Percentiles rank a stretch among this genome's conserved stretches.
These are phyloP conservation scores for Lineus longissimus DNA, from an alignment of 1,140 invertebrate genomes.

Conservation along the genomic window DNA sequence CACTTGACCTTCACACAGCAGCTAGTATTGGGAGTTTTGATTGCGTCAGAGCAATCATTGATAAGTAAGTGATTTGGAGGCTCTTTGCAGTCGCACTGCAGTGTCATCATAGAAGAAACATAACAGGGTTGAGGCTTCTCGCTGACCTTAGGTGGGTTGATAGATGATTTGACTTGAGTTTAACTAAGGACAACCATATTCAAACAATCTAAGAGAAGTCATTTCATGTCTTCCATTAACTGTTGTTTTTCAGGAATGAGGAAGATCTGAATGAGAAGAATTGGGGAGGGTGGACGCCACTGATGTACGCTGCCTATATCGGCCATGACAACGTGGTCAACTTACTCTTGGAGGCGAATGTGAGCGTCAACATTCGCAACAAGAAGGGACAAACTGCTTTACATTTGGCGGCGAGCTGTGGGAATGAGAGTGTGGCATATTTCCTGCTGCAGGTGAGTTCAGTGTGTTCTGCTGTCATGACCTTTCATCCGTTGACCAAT, in stretches of 20 bases:
- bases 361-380: conserved; percentile 51
- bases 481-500: too few relatives aligned
- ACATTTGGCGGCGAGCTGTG: conserved; percentile 57
- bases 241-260: conserved; percentile 26
- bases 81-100: too few relatives aligned
- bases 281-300: conserved; percentile 55
- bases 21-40: conserved; percentile 55
- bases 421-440: conserved; percentile 52
- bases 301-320: conserved; percentile 59
- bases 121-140: too few relatives aligned
- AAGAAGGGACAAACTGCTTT: conserved; percentile 54
- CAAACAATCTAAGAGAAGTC: too few relatives aligned
- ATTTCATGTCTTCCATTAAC: conserved; percentile 1
- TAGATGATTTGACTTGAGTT: conserved; percentile 11
- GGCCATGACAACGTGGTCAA: conserved; percentile 55
- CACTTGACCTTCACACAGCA: conserved; percentile 53
- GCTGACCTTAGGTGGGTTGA: too few relatives aligned
- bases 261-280: conserved; percentile 47
- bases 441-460: conserved; percentile 38
- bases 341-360: conserved; percentile 51
- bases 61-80: conserved; percentile 33
- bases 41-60: conserved; percentile 41
- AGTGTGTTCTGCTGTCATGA: neutral
- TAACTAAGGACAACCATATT: conserved; percentile 1
- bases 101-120: too few relatives aligned